Evolutionary conservation across 2,113 vertebrate species (phyloP), one percentile per base, ranked within the genome.

Genomic region (Tangachromis dhanisi): DNA sequence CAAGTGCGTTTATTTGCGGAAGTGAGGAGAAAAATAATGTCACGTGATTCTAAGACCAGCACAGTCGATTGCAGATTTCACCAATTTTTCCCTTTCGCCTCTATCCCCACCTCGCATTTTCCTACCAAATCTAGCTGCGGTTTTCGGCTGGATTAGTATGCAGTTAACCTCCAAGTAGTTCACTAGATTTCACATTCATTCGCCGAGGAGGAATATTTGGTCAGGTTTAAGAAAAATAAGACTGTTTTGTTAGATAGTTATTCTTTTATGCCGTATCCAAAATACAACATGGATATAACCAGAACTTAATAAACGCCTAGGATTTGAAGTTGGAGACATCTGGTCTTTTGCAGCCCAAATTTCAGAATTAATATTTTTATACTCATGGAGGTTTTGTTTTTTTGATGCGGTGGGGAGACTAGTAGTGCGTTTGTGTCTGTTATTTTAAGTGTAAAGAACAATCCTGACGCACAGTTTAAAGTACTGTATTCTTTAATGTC

Each of bases 1-100:
- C 26, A 3, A 3, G 81, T n/a, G 13, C 26, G 83, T 35, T 86
- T 91, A 78, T 94, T 93, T 93, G 21, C 92, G 93, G 92, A 95
- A 93, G 85, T 86, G 21, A 2, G 14, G 19, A 9, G 19, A 13
- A 31, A 47, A 9, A 80, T 2, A 24, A 24, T 1, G 49, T 89
- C 93, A 94, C 93, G 91, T 94, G 92, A 81, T 13, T 2, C 4
- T 11, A 7, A 90, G 92, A 12, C 92, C 29, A 40, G 53, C 59
- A 4, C 35, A 95, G 79, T 91, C 85, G 86, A 83, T 68, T n/a
- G 11, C 84, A 55, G 91, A 73, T 19, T 40, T 42, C 38, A 51
- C 26, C 4, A 10, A 11, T 31, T 8, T 8, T 47, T 11, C 16
- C 14, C n/a, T 9, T 24, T 68, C 21, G 5, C 13, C 40, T 45